Evolutionary conservation across 2,113 vertebrate species (phyloP).

Genomic region (Eptatretus burgeri): DNA sequence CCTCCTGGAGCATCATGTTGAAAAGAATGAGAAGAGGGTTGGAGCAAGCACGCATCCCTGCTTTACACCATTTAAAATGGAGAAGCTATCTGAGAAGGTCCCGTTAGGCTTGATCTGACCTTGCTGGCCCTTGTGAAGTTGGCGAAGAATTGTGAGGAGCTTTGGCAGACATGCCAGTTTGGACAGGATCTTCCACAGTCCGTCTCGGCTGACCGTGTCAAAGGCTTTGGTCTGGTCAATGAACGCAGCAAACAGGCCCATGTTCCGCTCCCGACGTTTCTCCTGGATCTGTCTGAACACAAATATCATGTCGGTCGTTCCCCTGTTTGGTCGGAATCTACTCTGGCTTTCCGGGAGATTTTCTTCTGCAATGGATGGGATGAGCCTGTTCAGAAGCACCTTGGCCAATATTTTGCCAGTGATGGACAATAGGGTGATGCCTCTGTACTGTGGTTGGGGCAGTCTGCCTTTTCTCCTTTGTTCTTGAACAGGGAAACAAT

Average conservation of each 20-base stretch:
- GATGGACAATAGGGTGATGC: neutral
- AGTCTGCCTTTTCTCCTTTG: neutral
- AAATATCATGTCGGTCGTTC: neutral
- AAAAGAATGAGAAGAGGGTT: neutral
- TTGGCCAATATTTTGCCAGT: neutral
- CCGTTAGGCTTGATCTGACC: neutral
- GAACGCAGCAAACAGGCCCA: neutral
- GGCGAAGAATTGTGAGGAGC: neutral
- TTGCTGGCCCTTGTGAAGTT: neutral
- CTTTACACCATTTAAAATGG: neutral
- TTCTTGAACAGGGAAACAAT: neutral
- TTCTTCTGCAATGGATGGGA: no score
- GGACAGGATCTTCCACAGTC: no score
- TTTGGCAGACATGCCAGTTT: no score
- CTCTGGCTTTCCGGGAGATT: no score
- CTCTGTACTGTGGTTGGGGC: neutral
- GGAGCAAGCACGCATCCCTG: neutral
- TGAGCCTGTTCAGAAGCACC: neutral
- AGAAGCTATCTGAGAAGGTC: neutral
- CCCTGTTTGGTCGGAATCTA: neutral
- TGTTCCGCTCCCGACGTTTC: neutral
- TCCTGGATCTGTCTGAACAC: neutral
- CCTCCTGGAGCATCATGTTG: no score
- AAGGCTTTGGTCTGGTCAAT: no score
- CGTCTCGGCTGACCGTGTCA: no score